phyloP scores from a whole-genome alignment of 1,140 invertebrate species.

The roundworm (Caenorhabditis elegans) region WBcel235 BX284606.5:15179001-15179500 shows the following conservation, averaged over 20 bases:
- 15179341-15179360: not conserved
- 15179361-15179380: not conserved
- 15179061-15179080: not conserved
- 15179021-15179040: not conserved
- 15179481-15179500: not conserved
- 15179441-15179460: not conserved
- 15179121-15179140: not conserved
- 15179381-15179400: not conserved
- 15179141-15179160: not conserved
- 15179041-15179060: not conserved
- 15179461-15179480: not conserved
- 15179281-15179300: too few species aligned
- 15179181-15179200: not conserved
- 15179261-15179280: too few species aligned
- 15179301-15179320: not conserved
- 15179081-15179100: not conserved
- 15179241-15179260: not conserved
- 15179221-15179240: not conserved
- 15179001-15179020: slow-evolving; percentile 3
- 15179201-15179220: not conserved
- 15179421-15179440: not conserved
- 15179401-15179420: not conserved
- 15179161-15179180: not conserved
- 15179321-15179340: not conserved
- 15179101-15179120: not conserved